Evolutionary conservation across 2,113 vertebrate genomes (phyloP), one percentile per base, ranked within the genome.

Genomic region (Erpornis zantholeuca): DNA sequence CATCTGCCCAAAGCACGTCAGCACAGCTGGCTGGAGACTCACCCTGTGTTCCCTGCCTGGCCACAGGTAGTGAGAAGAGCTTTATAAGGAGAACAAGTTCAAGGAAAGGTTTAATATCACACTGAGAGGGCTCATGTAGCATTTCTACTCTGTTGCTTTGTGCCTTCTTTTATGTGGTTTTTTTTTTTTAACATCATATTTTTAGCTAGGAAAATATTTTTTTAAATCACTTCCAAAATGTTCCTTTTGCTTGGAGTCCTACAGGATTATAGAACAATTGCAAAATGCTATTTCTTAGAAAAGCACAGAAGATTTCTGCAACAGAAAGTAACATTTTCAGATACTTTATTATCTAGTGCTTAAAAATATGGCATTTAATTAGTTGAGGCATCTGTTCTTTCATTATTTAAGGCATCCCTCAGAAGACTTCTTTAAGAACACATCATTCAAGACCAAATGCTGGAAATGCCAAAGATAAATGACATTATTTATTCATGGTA

Each of bases 241-340:
- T 54, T 89, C 42, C 59, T 70, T 88, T 91, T 65, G 14, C 54
- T 70, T 36, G 12, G 25, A 95, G 47, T 8, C 36, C 31, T 25
- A 25, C 8, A n/a, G 54, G n/a, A 60, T 63, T 52, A 56, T 2
- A 9, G 75, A 75, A 72, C 90, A 61, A 65, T 35, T 87, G 49
- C 45, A 90, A 73, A 52, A 82, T 60, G 29, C 11, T 82, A 2
- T 54, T 95, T 85, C 78, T 79, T 81, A 86, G 85, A 80, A 83
- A 92, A 94, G 63, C 52, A 83, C 25, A 72, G 60, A 86, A 25
- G 49, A 75, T 54, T 95, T 94, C 72, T 94, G 64, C 52, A 66
- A 54, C 24, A 71, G 47, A 63, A 35, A 47, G 86, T 77, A 89
- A 31, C 36, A 56, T 94, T 87, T 92, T 69, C 81, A 82, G 70